Base-by-base conservation (phyloP, 2,113 vertebrate species). In the Empidonax traillii region DNA sequence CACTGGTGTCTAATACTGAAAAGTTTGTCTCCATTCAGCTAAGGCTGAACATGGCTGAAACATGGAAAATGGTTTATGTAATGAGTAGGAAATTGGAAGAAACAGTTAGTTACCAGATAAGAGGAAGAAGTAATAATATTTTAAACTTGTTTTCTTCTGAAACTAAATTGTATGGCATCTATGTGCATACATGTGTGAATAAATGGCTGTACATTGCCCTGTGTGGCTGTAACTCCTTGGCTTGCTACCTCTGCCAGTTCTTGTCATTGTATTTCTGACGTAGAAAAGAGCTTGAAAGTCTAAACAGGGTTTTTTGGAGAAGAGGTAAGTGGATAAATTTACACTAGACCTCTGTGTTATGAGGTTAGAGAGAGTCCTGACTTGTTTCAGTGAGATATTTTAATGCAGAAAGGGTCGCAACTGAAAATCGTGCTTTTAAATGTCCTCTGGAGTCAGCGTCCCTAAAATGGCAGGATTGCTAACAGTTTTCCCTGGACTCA, bases 181-280 rank as follows among this genome's bases (percentile, higher is more conserved):
- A 0, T 52, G 12, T 58, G 24, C 14, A 4, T 27, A 37, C 14
- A 33, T 1, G 0, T 65, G 46, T 39, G 82, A 77, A 37, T 12
- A 74, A 35, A 49, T 28, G 14, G 10, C 68, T 88, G 39, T 19
- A 3, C 43, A 19, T 55, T 47, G 9, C 41, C 46, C 52, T 31
- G 3, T 13, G 20, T 79, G 66, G 9, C 49, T 78, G 0, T 47
- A 58, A 37, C 39, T 56, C 37, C 65, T 53, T 14, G 1, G 9
- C 22, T 72, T 67, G 15, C 49, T 71, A 30, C 23, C 51, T 43
- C 47, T 92, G 55, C 27, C 72, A 17, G 35, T 39, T 74, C 22
- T 67, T 37, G 18, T 51, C 55, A 35, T 31, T 21, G 4, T 62
- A 39, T 76, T 68, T 72, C 33, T 90, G 58, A 52, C 22, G 13